Base-by-base conservation (phyloP, 1,140 invertebrate species). In the Nebria ingens region DNA sequence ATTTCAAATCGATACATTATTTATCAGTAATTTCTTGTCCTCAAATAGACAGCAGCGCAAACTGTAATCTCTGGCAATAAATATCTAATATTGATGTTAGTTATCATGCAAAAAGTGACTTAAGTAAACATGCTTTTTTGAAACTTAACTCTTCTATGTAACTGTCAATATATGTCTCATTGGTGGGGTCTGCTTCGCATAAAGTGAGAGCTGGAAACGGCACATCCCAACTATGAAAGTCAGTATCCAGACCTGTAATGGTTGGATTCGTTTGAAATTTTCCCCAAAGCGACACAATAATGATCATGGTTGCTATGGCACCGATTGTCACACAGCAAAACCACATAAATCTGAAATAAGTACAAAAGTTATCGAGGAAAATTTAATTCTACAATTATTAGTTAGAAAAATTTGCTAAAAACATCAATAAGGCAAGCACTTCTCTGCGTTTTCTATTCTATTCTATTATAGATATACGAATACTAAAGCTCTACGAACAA, bases 251-350 rank as follows among this genome's bases (percentile, higher is more conserved):
- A 56, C 82, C 85, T 17, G 84, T 87, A n/a, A 88, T 85, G 0
- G 84, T 87, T 1, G 86, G 85, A 70, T 85, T 85, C 0, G 83
- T 87, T 73, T 86, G 83, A 69, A 88, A 89, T 65, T 86, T 87
- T 59, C 84, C 78, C 83, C 83, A 85, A 17, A 88, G 73, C 58
- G 79, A 85, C 17, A 82, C 75, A 51, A 88, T 87, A 54, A 85
- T 85, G 20, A 83, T 78, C 42, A 80, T 72, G 0, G 83, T 83
- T 0, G 82, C 77, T 0, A 84, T 75, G 1, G 81, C 74, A 0
- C 84, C 84, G 40, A 80, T 73, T 1, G 76, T 68, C 3, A 82
- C 82, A 60, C 85, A 85, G 55, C 78, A 74, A 60, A 87, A 86
- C 85, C 86, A 89, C 73, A 84, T 79, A 60, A 86, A 80, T 64